Evolutionary conservation across 1,140 invertebrate genomes (phyloP).

Genomic region (Saxidomus purpurata): DNA sequence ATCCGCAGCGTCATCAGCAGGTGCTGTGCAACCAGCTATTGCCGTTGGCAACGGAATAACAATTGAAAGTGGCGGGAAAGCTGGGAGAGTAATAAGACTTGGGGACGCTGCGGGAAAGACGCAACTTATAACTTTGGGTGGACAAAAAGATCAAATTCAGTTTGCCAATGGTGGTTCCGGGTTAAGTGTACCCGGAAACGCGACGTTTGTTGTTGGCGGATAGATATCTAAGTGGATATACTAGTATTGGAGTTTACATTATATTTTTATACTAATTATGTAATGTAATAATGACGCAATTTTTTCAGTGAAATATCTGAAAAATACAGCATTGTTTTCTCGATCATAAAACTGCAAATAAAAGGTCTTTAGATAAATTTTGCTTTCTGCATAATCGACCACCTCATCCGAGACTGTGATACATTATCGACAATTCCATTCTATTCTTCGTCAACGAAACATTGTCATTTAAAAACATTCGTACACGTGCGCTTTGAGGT

Average conservation of each 20-base stretch:
- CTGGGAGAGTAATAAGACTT: neutral
- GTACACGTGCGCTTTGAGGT: too few relatives aligned
- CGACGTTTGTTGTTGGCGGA: conserved; percentile 30
- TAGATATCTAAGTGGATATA: neutral
- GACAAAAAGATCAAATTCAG: neutral
- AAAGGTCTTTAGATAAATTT: neutral
- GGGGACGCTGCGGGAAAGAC: neutral
- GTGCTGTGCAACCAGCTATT: neutral
- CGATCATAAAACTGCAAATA: neutral
- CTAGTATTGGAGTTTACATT: neutral
- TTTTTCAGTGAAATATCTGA: neutral
- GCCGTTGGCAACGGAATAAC: conserved; percentile 13
- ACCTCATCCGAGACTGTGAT: too few relatives aligned
- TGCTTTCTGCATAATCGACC: too few relatives aligned
- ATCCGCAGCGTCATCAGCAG: neutral
- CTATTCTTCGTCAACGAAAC: too few relatives aligned
- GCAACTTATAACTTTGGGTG: conserved; percentile 23
- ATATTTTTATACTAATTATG: neutral
- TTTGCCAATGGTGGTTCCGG: neutral
- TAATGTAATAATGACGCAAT: too few relatives aligned
- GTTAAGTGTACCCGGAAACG: conserved; percentile 33
- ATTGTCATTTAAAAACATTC: too few relatives aligned
- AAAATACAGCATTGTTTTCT: neutral
- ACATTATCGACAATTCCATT: too few relatives aligned
- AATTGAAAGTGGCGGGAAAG: neutral